Conservation (phyloP, 2,888 invertebrate species). For the Antitype chi region DNA sequence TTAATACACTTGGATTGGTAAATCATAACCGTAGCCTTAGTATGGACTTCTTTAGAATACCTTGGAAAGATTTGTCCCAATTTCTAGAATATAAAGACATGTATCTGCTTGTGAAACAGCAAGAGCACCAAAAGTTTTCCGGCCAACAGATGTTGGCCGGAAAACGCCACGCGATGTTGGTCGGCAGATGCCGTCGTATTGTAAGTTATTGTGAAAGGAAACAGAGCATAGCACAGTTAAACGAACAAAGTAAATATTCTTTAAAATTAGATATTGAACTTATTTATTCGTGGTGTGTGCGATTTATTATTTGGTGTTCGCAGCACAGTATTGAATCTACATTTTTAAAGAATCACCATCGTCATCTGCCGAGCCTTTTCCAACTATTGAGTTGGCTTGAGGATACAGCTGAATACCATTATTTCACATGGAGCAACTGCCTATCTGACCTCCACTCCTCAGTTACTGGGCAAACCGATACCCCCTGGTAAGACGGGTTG, state of each 20-base stretch:
- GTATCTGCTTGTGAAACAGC: conserved; percentile 30
- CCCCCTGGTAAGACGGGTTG: background rate
- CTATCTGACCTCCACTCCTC: background rate
- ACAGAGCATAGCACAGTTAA: conserved; percentile 26
- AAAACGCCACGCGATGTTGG: no score
- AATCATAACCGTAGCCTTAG: background rate
- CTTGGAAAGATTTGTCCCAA: background rate
- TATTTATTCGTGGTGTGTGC: conserved; percentile 21
- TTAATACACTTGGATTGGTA: background rate
- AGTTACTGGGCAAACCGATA: background rate
- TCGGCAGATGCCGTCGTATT: conserved; percentile 39
- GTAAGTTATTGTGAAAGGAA: conserved; percentile 49
- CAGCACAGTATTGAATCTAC: background rate
- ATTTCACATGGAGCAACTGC: background rate
- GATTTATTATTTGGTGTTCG: conserved; percentile 18
- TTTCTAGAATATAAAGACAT: conserved; percentile 27
- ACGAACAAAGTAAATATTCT: conserved; percentile 23
- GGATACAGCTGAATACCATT: background rate
- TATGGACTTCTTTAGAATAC: conserved; percentile 1
- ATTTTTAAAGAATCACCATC: background rate
- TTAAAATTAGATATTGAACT: conserved; percentile 15
- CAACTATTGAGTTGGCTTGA: background rate
- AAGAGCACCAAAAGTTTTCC: conserved; percentile 37
- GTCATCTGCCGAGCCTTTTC: background rate
- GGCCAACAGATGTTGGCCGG: no score